These are phyloP conservation scores for Athalia circularis DNA, from an alignment of 2,888 invertebrate species.

Conservation along the genomic window DNA sequence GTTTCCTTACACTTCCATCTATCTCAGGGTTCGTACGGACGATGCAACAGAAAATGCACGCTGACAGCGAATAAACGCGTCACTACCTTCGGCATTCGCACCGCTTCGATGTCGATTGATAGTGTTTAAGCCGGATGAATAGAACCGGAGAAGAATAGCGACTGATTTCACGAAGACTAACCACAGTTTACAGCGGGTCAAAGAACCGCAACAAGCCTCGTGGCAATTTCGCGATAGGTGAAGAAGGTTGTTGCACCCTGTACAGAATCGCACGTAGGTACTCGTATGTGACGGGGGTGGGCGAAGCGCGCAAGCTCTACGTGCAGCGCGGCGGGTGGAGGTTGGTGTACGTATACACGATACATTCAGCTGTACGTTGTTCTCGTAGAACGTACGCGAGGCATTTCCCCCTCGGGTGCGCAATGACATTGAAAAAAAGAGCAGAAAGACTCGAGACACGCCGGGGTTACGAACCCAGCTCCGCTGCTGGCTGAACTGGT, in stretches of 20 bases:
- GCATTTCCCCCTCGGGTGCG: conserved; percentile 51
- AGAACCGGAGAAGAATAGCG: too few species aligned
- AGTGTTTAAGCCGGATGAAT: too few species aligned
- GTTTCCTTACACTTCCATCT: too few species aligned
- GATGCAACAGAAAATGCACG: too few species aligned
- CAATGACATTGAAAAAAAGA: conserved; percentile 54
- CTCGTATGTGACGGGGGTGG: conserved; percentile 3
- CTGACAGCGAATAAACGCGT: too few species aligned
- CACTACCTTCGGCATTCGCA: too few species aligned
- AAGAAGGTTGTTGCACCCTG: conserved; percentile 60
- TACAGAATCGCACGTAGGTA: conserved; percentile 53
- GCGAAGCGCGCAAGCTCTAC: conserved; percentile 50
- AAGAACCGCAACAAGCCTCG: not conserved
- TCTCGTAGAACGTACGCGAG: not conserved
- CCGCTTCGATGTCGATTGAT: too few species aligned
- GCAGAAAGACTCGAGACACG: conserved; percentile 32
- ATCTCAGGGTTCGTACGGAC: too few species aligned
- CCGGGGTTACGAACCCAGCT: conserved; percentile 31
- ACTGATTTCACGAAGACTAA: too few species aligned
- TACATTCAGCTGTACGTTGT: not conserved
- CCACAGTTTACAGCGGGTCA: too few species aligned
- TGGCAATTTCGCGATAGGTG: not conserved
- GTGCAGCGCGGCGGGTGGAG: conserved; percentile 35
- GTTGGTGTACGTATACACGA: not conserved
- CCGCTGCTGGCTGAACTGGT: not conserved